phyloP scores from a whole-genome alignment of 2,888 invertebrate genomes.

The Xiphydria camelus region DNA sequence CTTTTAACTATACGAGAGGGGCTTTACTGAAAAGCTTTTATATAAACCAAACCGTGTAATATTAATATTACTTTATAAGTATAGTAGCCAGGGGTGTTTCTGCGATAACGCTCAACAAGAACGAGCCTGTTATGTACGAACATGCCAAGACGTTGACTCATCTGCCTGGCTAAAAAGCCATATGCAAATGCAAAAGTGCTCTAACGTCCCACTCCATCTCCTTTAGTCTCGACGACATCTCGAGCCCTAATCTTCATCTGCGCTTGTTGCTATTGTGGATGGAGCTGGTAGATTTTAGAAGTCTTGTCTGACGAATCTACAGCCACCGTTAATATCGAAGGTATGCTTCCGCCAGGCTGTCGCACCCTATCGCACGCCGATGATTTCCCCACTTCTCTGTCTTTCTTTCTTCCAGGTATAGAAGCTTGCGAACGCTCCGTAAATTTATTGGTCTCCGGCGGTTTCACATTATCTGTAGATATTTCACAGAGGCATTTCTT shows the following conservation, averaged over 20 bases:
- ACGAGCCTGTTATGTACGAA: constrained; percentile 49
- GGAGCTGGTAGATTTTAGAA: too few relatives aligned
- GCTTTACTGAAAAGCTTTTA: too few relatives aligned
- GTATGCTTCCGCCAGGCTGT: too few relatives aligned
- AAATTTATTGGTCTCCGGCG: constrained; percentile 50
- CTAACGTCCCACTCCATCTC: constrained; percentile 41
- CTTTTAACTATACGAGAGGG: too few relatives aligned
- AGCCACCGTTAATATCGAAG: too few relatives aligned
- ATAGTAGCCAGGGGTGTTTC: constrained; percentile 63
- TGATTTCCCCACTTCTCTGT: too few relatives aligned
- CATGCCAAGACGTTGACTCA: constrained; percentile 47
- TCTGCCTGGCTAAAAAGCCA: constrained; percentile 48
- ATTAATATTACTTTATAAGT: too few relatives aligned
- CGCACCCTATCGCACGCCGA: too few relatives aligned
- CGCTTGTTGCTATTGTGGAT: constrained; percentile 71
- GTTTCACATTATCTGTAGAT: constrained; percentile 49
- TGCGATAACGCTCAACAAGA: constrained; percentile 50
- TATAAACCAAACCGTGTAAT: too few relatives aligned
- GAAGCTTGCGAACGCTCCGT: too few relatives aligned
- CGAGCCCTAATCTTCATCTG: constrained; percentile 82
- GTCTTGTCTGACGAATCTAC: too few relatives aligned
- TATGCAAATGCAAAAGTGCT: constrained; percentile 52
- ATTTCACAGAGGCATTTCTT: constrained; percentile 52
- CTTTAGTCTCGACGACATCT: constrained; percentile 59
- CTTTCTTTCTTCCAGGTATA: too few relatives aligned